A percentile compares a stretch with the other conserved stretches of the same genome.
Evolutionary conservation across 2,113 vertebrate species (phyloP).

Genomic region (Lamprologus tigripictilis): DNA sequence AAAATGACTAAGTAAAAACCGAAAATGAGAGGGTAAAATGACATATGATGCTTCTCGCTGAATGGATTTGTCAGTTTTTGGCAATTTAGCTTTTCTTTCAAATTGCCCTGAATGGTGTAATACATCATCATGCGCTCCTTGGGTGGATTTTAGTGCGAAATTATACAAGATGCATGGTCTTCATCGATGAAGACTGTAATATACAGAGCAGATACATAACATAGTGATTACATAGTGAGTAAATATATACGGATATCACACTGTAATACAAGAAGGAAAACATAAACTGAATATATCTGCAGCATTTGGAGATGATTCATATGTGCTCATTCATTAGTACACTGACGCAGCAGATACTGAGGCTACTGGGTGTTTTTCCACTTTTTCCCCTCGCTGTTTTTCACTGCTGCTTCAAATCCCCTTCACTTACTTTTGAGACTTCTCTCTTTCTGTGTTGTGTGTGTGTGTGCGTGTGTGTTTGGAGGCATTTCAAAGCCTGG

Average conservation of each 20-base stretch:
- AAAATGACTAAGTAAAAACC: not conserved
- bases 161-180: not conserved
- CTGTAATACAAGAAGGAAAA: not conserved
- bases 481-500: slow-evolving; percentile 59
- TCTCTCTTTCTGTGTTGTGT: not conserved
- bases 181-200: not conserved
- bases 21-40: not conserved
- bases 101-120: not conserved
- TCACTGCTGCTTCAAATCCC: slow-evolving; percentile 35
- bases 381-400: not conserved
- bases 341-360: slow-evolving; percentile 46
- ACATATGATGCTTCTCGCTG: not conserved
- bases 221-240: not conserved
- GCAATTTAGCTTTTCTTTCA: not conserved
- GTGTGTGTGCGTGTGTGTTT: not conserved
- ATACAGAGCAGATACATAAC: not conserved
- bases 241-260: not conserved
- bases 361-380: slow-evolving; percentile 40
- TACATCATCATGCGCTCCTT: not conserved
- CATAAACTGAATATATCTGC: not conserved
- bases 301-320: slow-evolving; percentile 4
- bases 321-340: slow-evolving; percentile 39
- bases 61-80: not conserved
- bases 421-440: slow-evolving; percentile 34
- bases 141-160: not conserved